Percentiles rank a stretch among this genome's conserved stretches.
phyloP scores from a whole-genome alignment of 2,113 vertebrate genomes.

The Neomonachus schauinslandi region DNA sequence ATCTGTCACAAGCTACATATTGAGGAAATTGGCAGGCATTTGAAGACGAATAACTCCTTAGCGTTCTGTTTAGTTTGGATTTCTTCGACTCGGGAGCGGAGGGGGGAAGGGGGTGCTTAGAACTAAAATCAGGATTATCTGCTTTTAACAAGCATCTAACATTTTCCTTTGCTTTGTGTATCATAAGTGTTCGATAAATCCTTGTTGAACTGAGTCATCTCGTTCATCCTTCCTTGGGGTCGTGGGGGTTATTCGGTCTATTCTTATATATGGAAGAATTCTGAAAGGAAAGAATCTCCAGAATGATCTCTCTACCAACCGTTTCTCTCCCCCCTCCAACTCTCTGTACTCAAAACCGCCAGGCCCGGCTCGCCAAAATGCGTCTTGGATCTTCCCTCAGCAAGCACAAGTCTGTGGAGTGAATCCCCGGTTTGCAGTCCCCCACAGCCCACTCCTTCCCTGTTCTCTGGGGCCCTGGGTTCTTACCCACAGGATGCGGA shows the following conservation, averaged over 20 bases:
- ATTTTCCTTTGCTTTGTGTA: background rate
- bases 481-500: background rate
- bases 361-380: background rate
- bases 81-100: conserved; percentile 14
- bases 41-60: conserved; percentile 30
- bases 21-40: conserved; percentile 60
- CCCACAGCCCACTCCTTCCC: background rate
- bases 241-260: background rate
- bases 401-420: background rate
- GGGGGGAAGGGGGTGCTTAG: background rate
- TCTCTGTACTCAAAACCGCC: background rate
- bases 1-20: conserved; percentile 38
- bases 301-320: background rate
- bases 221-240: background rate
- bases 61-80: conserved; percentile 56
- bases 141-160: background rate
- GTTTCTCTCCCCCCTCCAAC: background rate
- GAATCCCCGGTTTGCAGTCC: background rate
- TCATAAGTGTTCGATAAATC: background rate
- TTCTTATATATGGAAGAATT: background rate
- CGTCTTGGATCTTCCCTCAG: background rate
- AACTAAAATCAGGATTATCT: background rate
- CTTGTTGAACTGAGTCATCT: background rate
- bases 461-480: no score
- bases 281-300: background rate